Conservation (phyloP, 2,797 vertebrate species). For the Mastacembelus armatus region DNA sequence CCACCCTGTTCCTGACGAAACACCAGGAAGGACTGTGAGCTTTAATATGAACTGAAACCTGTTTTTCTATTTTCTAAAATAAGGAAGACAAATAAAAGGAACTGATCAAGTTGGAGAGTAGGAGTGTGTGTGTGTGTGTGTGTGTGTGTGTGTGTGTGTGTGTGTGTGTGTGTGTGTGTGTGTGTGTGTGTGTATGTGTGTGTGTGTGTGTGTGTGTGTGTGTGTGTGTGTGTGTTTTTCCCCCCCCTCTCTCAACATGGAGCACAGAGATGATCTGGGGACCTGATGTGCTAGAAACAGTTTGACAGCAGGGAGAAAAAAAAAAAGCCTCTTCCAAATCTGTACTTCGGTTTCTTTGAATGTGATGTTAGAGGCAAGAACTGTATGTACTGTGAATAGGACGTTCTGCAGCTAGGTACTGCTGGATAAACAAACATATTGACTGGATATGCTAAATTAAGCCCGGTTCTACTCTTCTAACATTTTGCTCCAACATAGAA, state of each 20-base stretch:
- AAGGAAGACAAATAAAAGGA: slow-evolving; percentile 1
- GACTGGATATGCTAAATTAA: slow-evolving; percentile 37
- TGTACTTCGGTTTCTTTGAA: slow-evolving; percentile 26
- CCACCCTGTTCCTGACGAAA: slow-evolving; percentile 7
- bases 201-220: too few species aligned
- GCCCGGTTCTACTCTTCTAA: slow-evolving; percentile 2
- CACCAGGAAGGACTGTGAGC: background rate
- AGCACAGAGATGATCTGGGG: slow-evolving; percentile 38
- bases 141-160: too few species aligned
- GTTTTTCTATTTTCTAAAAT: slow-evolving; percentile 33
- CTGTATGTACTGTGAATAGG: slow-evolving; percentile 17
- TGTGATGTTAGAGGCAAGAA: slow-evolving; percentile 7
- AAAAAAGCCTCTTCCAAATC: slow-evolving; percentile 15
- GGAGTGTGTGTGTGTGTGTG: too few species aligned
- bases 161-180: too few species aligned
- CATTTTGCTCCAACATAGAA: background rate
- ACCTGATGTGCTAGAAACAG: slow-evolving; percentile 39
- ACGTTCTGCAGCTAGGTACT: slow-evolving; percentile 19
- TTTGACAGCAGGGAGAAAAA: slow-evolving; percentile 48
- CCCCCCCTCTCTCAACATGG: too few species aligned
- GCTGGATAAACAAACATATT: slow-evolving; percentile 44
- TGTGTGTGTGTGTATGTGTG: too few species aligned
- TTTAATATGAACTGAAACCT: background rate
- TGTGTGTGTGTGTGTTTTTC: too few species aligned
- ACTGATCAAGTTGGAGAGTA: slow-evolving; percentile 24